phyloP scores from a whole-genome alignment of 37 sponge, comb jelly and placozoan species.

The Chondrilla cf. caribensis region DNA sequence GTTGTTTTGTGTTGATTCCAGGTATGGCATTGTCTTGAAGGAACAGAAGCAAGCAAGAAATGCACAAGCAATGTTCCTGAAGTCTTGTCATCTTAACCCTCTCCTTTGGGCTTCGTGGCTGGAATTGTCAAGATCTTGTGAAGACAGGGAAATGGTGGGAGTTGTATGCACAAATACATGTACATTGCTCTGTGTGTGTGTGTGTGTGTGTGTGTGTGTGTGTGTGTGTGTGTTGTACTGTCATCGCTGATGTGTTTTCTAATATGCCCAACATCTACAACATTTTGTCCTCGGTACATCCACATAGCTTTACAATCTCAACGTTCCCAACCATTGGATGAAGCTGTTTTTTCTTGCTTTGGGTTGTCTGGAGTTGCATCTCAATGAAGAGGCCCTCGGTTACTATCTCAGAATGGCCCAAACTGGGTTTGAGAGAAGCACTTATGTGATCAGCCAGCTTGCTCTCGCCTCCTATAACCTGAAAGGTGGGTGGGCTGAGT shows the following conservation, averaged over 20 bases:
- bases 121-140: slow-evolving; percentile 67
- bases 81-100: slow-evolving; percentile 51
- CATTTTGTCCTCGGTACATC: neutral
- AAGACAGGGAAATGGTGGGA: slow-evolving; percentile 69
- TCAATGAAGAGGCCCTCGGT: slow-evolving; percentile 70
- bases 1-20: slow-evolving; percentile 15
- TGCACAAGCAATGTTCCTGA: slow-evolving; percentile 45
- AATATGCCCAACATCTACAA: neutral
- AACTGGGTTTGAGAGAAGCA: slow-evolving; percentile 47
- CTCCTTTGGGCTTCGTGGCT: slow-evolving; percentile 77
- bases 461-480: slow-evolving; percentile 68
- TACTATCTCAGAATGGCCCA: slow-evolving; percentile 57
- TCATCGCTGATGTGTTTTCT: neutral
- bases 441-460: slow-evolving; percentile 55
- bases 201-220: too few species aligned
- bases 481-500: slow-evolving; percentile 38
- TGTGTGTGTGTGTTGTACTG: neutral
- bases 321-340: slow-evolving; percentile 84
- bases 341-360: slow-evolving; percentile 78
- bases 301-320: slow-evolving; percentile 47
- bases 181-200: neutral
- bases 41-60: slow-evolving; percentile 40
- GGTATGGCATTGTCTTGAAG: slow-evolving; percentile 71
- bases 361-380: slow-evolving; percentile 65
- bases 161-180: too few species aligned